A percentile compares a stretch with the other conserved stretches of the same genome.
Evolutionary conservation across 37 sponge, comb jelly and placozoan species (phyloP).

Genomic region (Beroe ovata): DNA sequence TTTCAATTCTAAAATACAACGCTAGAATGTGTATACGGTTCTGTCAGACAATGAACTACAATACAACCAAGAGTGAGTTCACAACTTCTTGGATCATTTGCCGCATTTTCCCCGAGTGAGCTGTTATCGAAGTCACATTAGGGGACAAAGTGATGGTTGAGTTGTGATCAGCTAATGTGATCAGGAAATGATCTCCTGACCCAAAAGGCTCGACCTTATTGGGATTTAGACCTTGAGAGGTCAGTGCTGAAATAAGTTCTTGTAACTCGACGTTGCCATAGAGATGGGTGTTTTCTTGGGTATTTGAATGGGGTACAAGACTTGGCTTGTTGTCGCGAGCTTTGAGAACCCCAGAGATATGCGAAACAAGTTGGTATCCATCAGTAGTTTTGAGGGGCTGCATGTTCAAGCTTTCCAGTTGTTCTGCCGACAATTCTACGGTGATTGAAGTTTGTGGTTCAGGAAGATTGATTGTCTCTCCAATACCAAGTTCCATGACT

Average conservation of each 20-base stretch:
- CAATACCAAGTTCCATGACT: slow-evolving; percentile 49
- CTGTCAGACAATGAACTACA: too few species aligned
- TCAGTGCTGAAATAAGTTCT: slow-evolving; percentile 12
- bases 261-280: slow-evolving; percentile 37
- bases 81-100: background rate
- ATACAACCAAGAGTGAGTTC: background rate
- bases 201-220: slow-evolving; percentile 35
- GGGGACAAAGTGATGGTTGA: slow-evolving; percentile 36
- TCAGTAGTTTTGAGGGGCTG: slow-evolving; percentile 32
- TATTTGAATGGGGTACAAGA: background rate
- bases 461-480: slow-evolving; percentile 31
- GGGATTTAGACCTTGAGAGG: slow-evolving; percentile 43
- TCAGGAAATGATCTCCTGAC: slow-evolving; percentile 15
- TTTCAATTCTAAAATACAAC: too few species aligned
- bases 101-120: slow-evolving; percentile 41
- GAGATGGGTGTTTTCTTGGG: background rate
- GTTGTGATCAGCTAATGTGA: background rate
- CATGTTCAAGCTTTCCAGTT: slow-evolving; percentile 12
- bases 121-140: slow-evolving; percentile 39
- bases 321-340: slow-evolving; percentile 45
- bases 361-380: slow-evolving; percentile 33
- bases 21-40: too few species aligned
- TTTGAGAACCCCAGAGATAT: slow-evolving; percentile 7
- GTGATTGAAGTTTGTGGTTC: slow-evolving; percentile 40
- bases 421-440: slow-evolving; percentile 7